phyloP scores from a whole-genome alignment of 1,140 invertebrate genomes.

The Leptopilina boulardi region DNA sequence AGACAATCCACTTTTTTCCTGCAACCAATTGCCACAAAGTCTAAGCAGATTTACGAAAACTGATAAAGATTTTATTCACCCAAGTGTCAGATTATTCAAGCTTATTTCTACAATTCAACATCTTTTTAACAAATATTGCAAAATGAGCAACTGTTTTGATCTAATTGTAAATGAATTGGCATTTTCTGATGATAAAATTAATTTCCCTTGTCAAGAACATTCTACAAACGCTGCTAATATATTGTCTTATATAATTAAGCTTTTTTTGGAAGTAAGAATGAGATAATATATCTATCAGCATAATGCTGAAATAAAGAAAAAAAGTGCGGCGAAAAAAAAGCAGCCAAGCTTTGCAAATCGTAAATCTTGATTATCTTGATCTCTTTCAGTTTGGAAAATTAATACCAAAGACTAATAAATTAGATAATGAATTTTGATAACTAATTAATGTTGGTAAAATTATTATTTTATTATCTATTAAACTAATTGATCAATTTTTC shows the following conservation, averaged over 20 bases:
- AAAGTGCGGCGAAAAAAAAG: not conserved
- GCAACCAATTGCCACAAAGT: not conserved
- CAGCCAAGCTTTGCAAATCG: not conserved
- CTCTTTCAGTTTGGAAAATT: too few species aligned
- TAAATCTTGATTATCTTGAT: too few species aligned
- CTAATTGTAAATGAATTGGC: not conserved
- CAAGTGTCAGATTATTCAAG: not conserved
- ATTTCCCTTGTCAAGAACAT: not conserved
- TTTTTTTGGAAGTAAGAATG: not conserved
- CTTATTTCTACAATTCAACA: not conserved
- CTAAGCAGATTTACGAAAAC: not conserved
- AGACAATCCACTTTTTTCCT: not conserved
- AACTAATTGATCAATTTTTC: too few species aligned
- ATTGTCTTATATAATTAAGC: not conserved
- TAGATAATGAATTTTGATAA: too few species aligned
- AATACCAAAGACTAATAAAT: too few species aligned
- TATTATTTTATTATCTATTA: too few species aligned
- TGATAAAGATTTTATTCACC: not conserved
- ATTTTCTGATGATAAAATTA: not conserved
- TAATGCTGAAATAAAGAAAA: not conserved
- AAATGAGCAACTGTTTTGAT: not conserved
- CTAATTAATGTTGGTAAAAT: too few species aligned
- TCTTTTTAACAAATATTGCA: constrained; percentile 1
- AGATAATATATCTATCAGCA: not conserved
- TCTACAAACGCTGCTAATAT: not conserved